These are phyloP conservation scores for Platyrinchus mystaceus DNA, from an alignment of 2,797 vertebrate species.

Conservation along the genomic window DNA sequence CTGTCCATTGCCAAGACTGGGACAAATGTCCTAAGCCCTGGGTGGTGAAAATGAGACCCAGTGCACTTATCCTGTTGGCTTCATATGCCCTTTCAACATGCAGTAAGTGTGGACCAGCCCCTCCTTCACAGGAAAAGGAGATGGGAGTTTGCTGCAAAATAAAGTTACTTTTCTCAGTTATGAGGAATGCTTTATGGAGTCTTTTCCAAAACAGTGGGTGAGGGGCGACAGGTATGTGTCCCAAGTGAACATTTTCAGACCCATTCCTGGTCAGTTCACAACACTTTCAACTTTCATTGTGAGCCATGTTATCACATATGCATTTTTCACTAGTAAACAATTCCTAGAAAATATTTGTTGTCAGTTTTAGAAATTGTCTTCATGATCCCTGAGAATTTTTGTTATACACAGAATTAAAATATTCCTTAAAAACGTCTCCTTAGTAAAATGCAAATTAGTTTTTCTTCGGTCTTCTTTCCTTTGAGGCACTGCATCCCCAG, in stretches of 20 bases:
- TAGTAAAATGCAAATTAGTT: neutral
- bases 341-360: neutral
- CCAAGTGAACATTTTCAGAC: neutral
- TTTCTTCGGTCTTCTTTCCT: neutral
- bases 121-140: neutral
- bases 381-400: neutral
- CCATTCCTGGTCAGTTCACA: neutral
- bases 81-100: fast-evolving
- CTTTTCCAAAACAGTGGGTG: fast-evolving
- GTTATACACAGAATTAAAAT: neutral
- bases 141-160: neutral
- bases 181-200: neutral
- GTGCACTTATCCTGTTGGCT: neutral
- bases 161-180: neutral
- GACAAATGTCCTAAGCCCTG: neutral
- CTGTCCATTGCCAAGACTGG: neutral
- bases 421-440: neutral
- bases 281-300: neutral
- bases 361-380: neutral
- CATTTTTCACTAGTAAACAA: neutral
- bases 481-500: neutral
- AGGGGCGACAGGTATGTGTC: neutral
- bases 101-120: neutral
- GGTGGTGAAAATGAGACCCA: neutral
- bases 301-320: neutral